Base-by-base conservation (phyloP, 2,888 invertebrate species). In the Scaptomyza flava region DNA sequence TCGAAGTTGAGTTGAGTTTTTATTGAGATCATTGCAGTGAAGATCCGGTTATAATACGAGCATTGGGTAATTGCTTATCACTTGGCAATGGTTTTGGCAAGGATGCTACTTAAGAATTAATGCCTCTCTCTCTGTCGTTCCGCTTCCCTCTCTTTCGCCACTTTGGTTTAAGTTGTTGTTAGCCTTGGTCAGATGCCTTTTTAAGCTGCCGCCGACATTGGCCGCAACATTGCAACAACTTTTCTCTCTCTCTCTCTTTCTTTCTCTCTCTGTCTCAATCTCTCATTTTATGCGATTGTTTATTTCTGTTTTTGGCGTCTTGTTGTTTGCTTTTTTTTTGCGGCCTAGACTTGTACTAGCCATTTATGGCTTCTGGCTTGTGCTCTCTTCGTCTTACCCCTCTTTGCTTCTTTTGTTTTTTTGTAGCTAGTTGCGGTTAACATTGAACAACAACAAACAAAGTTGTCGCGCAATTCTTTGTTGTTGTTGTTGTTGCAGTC, bases 291-390 rank as follows among this genome's bases (percentile, higher is more conserved):
- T 71, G 41, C 41, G 41, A 41, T 58, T 50, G 57, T 56, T 56
- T 52, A 53, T 68, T 58, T 65, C 67, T 73, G 79, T 81, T 84
- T 72, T 80, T 75, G 79, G 79, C 64, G 56, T 64, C 72, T 68
- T 63, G 56, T 59, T 38, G 46, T 62, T 69, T 59, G 57, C 23
- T 12, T 47, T 11, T 1, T 30, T 11, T 51, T 71, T 74, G 67
- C 63, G 59, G 80, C 72, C 79, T 84, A 77, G 88, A 86, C 86
- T 84, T 78, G 88, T 83, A 80, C 80, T 84, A 80, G 77, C 84
- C 84, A 82, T 88, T 86, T 84, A 84, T 84, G 84, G 84, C 84
- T 84, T 84, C 88, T 76, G 87, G 66, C 72, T 62, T 46, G 23
- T 45, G 42, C 43, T 30, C 42, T 38, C 38, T 53, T 20, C 33